Evolutionary conservation across 64 coral and sea anemone species (phyloP).

Genomic region (Montipora foliosa): DNA sequence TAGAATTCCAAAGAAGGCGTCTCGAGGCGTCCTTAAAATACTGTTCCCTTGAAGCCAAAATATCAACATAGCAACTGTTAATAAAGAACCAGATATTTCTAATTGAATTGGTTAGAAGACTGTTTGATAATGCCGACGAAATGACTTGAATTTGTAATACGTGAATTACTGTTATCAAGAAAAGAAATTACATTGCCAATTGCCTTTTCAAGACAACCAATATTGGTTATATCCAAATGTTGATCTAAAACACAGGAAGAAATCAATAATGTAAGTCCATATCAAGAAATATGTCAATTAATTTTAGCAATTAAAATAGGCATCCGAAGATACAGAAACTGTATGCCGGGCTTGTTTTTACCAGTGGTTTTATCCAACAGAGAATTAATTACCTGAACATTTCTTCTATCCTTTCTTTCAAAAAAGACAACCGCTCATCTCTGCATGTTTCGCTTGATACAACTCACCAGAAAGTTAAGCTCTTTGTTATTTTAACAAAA

Average conservation of each 20-base stretch:
- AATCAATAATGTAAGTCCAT: too few relatives aligned
- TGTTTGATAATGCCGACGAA: background rate
- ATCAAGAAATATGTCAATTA: background rate
- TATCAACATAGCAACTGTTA: background rate
- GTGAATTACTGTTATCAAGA: background rate
- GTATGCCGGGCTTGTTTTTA: too few relatives aligned
- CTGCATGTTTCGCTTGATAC: background rate
- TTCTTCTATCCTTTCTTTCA: background rate
- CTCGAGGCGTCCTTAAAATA: background rate
- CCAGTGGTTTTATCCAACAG: too few relatives aligned
- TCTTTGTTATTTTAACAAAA: conserved; percentile 7
- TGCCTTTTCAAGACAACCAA: background rate
- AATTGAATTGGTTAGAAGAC: background rate
- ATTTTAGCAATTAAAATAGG: too few relatives aligned
- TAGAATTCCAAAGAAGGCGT: background rate
- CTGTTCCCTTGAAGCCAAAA: background rate
- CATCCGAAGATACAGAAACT: too few relatives aligned
- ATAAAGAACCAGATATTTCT: background rate
- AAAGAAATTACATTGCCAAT: background rate
- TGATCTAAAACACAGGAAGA: background rate
- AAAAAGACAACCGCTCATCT: background rate
- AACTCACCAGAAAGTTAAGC: background rate
- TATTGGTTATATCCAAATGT: background rate
- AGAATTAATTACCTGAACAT: too few relatives aligned
- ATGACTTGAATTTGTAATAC: background rate